Evolutionary conservation across 1,140 invertebrate species (phyloP).

Genomic region (Drosophila kohkoa): DNA sequence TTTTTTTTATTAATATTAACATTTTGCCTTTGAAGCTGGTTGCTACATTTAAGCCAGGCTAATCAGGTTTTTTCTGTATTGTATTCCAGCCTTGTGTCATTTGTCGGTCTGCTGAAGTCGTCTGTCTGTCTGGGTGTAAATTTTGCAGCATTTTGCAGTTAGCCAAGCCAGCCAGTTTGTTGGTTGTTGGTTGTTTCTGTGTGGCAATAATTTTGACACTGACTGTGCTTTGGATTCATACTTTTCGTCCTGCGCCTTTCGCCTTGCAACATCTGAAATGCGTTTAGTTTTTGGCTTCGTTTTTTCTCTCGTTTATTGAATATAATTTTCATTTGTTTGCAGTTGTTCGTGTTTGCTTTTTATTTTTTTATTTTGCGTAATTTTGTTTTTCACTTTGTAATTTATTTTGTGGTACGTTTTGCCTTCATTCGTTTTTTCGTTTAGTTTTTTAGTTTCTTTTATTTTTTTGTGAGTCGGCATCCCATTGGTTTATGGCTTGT

Average conservation of each 20-base stretch:
- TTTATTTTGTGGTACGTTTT: constrained; percentile 59
- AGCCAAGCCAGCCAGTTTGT: neutral
- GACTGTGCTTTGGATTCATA: constrained; percentile 46
- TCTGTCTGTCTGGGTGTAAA: constrained; percentile 60
- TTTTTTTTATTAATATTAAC: constrained; percentile 2
- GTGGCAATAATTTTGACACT: constrained; percentile 70
- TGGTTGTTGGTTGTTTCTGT: neutral
- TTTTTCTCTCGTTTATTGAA: constrained; percentile 35
- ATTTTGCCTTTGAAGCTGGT: neutral
- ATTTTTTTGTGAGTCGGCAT: constrained; percentile 50
- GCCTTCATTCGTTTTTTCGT: constrained; percentile 5
- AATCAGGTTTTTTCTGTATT: neutral
- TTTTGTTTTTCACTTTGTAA: constrained; percentile 59
- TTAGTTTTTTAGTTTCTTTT: constrained; percentile 21
- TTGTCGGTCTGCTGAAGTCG: constrained; percentile 19
- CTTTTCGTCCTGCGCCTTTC: constrained; percentile 20
- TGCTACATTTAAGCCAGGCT: neutral
- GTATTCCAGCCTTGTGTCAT: no score
- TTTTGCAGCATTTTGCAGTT: constrained; percentile 39
- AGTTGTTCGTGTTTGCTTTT: constrained; percentile 2
- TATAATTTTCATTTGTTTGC: constrained; percentile 39
- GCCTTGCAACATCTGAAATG: constrained; percentile 51
- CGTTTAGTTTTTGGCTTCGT: constrained; percentile 41
- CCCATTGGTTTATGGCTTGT: constrained; percentile 81
- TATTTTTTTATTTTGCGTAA: constrained; percentile 24